Evolutionary conservation across 1,140 invertebrate genomes (phyloP).

Genomic region (Battus philenor): DNA sequence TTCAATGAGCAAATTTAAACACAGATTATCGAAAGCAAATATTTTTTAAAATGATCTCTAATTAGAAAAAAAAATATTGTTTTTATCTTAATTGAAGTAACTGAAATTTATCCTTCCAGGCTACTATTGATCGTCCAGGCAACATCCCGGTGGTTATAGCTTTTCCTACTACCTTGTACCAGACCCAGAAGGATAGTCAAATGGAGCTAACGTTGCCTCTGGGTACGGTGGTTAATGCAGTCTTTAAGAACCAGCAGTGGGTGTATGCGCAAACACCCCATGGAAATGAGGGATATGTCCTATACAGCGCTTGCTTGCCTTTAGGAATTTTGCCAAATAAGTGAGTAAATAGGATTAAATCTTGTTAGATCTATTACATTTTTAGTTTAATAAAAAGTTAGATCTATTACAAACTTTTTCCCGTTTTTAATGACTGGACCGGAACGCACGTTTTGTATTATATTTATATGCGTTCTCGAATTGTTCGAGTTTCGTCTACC

Average conservation of each 20-base stretch:
- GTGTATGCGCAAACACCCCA: constrained; percentile 89
- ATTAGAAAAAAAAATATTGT: background rate
- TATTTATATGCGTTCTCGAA: no score
- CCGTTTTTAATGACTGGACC: no score
- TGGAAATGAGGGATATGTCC: constrained; percentile 86
- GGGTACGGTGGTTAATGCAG: constrained; percentile 89
- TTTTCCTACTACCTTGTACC: constrained; percentile 84
- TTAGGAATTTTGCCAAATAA: constrained; percentile 80
- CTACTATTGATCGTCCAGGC: constrained; percentile 83
- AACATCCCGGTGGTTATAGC: constrained; percentile 89
- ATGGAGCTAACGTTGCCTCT: constrained; percentile 83
- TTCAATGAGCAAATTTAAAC: no score
- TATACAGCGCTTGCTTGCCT: constrained; percentile 84
- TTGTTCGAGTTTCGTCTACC: no score
- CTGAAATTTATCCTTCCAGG: constrained; percentile 68
- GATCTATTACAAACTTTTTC: no score
- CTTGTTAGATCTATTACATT: no score
- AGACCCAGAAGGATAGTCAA: constrained; percentile 83
- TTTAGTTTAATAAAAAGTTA: no score
- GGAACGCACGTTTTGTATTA: no score
- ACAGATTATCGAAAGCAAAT: no score
- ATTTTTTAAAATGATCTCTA: no score
- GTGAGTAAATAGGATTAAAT: no score
- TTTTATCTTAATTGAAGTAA: background rate
- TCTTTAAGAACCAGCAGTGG: constrained; percentile 90